Evolutionary conservation across 2,797 vertebrate genomes (phyloP), one percentile per base, ranked within the genome.

Genomic region (Petrocephalus sullivani): DNA sequence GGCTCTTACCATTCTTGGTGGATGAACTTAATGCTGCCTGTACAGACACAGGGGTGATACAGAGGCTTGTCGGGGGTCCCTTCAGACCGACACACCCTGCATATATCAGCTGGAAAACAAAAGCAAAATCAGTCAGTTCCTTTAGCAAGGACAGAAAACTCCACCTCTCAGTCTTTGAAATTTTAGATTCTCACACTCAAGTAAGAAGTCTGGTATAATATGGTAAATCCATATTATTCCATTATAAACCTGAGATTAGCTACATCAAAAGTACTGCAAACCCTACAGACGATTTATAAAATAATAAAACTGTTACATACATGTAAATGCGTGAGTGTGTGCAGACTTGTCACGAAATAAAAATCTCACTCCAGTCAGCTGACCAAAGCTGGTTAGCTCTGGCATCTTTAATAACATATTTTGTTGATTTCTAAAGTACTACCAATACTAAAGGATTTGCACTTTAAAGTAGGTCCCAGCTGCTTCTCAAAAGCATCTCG

Each of bases 1-100:
- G 85, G 2, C 86, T 95, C 97, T 90, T 94, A 99, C 98, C 98
- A 99, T 95, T 99, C 98, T 92, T 99, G 98, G 93, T 99, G 98
- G 92, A 99, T 99, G 92, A 99, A 99, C 94, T 99, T 99, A 95
- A 99, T 99, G 96, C 98, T 99, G 96, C 98, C 98, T 75, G 98
- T 99, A 94, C 98, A 99, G 75, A 99, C 98, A 93, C 98, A 99
- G 0, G 98, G 98, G 91, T 99, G 98, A 92, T 97, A 99, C 4
- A 99, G 97, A 0, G 98, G 98, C 90, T 99, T 99, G 92, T 99
- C 98, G 0, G 96, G 96, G 89, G 96, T 98, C 91, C 98, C 98
- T 94, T 99, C 98, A 0, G 98, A 99, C 19, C 98, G 97, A 93
- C 98, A 99, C 28, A 99, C 98, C 91, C 98, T 95, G 92, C 98